These are phyloP conservation scores for Philereme vetulata DNA, from an alignment of 2,888 invertebrate genomes.

Conservation along the genomic window DNA sequence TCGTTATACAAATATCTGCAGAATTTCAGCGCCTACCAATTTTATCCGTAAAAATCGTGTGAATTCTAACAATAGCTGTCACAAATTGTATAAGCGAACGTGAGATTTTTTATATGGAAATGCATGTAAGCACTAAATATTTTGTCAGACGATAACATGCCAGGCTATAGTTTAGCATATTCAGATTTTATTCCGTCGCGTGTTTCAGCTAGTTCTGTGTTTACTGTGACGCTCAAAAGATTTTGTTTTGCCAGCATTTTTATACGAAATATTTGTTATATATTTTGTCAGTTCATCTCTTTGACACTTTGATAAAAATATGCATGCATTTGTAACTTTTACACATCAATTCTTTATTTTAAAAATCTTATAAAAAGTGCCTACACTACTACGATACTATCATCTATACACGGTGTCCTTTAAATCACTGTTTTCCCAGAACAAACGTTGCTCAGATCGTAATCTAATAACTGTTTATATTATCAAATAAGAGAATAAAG, in stretches of 20 bases:
- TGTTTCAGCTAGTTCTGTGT: constrained; percentile 19
- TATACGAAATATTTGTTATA: not conserved
- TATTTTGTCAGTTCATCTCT: too few species aligned
- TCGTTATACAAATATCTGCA: not conserved
- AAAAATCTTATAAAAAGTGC: too few species aligned
- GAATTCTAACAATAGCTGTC: constrained; percentile 2
- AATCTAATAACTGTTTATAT: too few species aligned
- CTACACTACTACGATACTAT: too few species aligned
- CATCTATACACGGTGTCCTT: too few species aligned
- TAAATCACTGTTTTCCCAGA: too few species aligned
- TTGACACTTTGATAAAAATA: too few species aligned
- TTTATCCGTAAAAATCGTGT: constrained; percentile 2
- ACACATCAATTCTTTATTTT: too few species aligned
- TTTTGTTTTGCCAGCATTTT: constrained; percentile 7
- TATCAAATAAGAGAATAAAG: too few species aligned
- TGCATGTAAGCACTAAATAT: constrained; percentile 6
- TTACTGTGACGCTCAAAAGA: constrained; percentile 3
- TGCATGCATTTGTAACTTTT: too few species aligned
- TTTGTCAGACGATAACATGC: constrained; percentile 7
- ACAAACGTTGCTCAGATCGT: too few species aligned
- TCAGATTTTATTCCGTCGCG: constrained; percentile 24
- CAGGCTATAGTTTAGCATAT: constrained; percentile 22
- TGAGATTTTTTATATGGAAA: constrained; percentile 9
- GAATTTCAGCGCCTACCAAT: constrained; percentile 6
- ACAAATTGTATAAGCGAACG: constrained; percentile 6